Conservation (phyloP, 2,113 vertebrate species). For the Nothobranchius kuhntae region DNA sequence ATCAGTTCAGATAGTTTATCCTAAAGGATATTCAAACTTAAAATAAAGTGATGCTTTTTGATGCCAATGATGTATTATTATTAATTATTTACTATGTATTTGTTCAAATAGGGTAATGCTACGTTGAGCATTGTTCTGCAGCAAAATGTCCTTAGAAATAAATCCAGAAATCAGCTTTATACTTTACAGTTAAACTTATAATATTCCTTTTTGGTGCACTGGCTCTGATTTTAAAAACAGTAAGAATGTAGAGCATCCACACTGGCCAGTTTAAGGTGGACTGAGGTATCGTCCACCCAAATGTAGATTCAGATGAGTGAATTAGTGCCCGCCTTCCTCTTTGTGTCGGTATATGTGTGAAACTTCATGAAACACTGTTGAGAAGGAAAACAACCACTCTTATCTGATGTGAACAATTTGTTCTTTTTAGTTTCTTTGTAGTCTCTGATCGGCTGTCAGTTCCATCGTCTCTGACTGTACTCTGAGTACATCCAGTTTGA, state of each 20-base stretch:
- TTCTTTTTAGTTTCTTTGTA: conserved; percentile 48
- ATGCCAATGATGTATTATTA: not conserved
- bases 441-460: conserved; percentile 61
- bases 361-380: conserved; percentile 41
- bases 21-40: not conserved
- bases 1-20: too few relatives aligned
- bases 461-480: conserved; percentile 43
- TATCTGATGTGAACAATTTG: conserved; percentile 38
- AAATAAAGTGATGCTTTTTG: not conserved
- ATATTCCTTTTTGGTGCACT: not conserved
- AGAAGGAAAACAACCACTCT: conserved; percentile 54
- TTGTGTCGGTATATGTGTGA: conserved; percentile 21
- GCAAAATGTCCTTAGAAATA: not conserved
- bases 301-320: conserved; percentile 12
- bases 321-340: not conserved
- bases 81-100: too few relatives aligned
- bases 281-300: conserved; percentile 17
- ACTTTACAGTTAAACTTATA: not conserved
- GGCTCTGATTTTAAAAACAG: conserved; percentile 15
- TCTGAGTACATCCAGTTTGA: conserved; percentile 44
- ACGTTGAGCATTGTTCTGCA: not conserved
- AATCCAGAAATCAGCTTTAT: not conserved
- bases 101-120: too few relatives aligned
- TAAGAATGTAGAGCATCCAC: conserved; percentile 22
- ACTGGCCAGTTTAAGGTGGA: conserved; percentile 7